Conservation (phyloP, 2,797 vertebrate genomes). For the Acridotheres tristis region DNA sequence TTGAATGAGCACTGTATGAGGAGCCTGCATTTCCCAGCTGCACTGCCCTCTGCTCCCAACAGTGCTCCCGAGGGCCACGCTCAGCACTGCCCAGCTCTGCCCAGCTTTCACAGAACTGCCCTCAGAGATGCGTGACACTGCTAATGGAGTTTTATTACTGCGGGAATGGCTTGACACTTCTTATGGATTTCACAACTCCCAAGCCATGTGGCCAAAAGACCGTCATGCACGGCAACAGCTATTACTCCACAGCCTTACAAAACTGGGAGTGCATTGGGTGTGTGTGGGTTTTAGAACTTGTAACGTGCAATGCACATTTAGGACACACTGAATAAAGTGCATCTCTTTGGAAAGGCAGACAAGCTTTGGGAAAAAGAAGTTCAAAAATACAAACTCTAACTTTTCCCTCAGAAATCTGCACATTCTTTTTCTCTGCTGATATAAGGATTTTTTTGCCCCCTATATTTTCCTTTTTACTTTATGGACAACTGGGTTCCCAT, state of each 20-base stretch:
- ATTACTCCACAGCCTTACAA: conserved; percentile 10
- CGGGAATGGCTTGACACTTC: background rate
- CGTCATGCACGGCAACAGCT: accelerated
- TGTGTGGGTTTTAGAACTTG: background rate
- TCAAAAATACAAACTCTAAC: background rate
- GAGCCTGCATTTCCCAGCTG: background rate
- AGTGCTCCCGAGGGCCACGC: accelerated
- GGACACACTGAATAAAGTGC: background rate
- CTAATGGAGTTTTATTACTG: background rate
- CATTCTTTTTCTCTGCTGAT: background rate
- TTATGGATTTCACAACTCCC: background rate
- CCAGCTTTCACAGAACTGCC: background rate
- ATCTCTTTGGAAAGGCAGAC: background rate
- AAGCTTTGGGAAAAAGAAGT: background rate
- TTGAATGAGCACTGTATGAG: background rate
- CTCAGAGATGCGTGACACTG: background rate
- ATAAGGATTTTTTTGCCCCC: accelerated
- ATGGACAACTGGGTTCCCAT: background rate
- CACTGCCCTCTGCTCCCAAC: accelerated
- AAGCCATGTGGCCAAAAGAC: background rate
- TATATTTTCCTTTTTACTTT: background rate
- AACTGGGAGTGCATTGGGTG: background rate
- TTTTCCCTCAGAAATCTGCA: background rate
- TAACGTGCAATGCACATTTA: background rate
- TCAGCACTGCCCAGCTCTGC: background rate